Evolutionary conservation across 2,888 invertebrate genomes (phyloP).

Genomic region (Cryptophagus acutangulus): DNA sequence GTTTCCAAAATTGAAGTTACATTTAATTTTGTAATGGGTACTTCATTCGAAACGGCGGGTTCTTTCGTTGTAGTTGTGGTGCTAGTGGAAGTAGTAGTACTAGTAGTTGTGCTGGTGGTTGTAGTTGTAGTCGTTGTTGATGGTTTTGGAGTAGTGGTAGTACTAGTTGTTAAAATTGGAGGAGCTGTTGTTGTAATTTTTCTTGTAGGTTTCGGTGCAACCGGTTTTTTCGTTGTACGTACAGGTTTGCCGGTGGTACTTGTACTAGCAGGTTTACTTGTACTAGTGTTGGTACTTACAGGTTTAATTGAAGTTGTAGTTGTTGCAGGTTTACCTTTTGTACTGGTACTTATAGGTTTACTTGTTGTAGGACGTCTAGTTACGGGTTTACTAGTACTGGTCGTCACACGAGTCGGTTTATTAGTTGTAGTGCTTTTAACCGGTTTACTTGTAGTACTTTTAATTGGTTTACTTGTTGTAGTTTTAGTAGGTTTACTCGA

Average conservation of each 20-base stretch:
- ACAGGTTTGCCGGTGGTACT: conserved; percentile 38
- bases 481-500: not conserved
- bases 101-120: conserved; percentile 16
- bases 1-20: conserved; percentile 26
- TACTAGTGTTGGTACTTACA: conserved; percentile 21
- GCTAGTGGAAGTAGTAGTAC: conserved; percentile 23
- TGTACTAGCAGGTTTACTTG: conserved; percentile 26
- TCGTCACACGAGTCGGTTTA: conserved; percentile 20
- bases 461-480: conserved; percentile 36
- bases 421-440: conserved; percentile 10
- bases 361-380: conserved; percentile 15
- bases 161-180: conserved; percentile 20
- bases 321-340: conserved; percentile 24
- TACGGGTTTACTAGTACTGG: conserved; percentile 21
- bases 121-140: conserved; percentile 36
- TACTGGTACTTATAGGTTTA: conserved; percentile 11
- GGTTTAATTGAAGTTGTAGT: conserved; percentile 25
- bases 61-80: conserved; percentile 27
- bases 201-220: conserved; percentile 15
- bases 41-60: conserved; percentile 32
- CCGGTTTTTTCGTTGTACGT: conserved; percentile 31
- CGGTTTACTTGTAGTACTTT: conserved; percentile 33
- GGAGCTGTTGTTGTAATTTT: conserved; percentile 15
- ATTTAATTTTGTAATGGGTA: conserved; percentile 24
- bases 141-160: conserved; percentile 36